Conservation (phyloP, 2,888 invertebrate genomes). For the Parnassius mnemosyne region DNA sequence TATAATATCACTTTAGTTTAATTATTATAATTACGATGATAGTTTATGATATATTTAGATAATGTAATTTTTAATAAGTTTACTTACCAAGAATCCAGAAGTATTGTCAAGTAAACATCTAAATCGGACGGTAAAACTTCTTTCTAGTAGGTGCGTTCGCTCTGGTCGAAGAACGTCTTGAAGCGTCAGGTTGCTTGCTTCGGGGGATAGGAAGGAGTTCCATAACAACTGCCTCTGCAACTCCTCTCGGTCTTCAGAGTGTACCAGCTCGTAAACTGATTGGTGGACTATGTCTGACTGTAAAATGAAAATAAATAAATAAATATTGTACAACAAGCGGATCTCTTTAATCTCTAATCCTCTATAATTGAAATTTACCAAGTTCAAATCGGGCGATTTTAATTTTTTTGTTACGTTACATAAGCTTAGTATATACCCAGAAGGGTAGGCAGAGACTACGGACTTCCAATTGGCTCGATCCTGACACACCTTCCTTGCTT, state of each 20-base stretch:
- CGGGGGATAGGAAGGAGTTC: constrained; percentile 94
- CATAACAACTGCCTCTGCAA: constrained; percentile 96
- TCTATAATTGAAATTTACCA: no score
- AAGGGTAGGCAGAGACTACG: no score
- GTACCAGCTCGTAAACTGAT: constrained; percentile 98
- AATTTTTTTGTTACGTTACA: no score
- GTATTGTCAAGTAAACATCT: constrained; percentile 99
- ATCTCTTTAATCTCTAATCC: no score
- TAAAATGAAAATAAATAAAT: constrained; percentile 46
- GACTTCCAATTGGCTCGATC: no score
- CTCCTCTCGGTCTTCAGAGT: constrained; percentile 99
- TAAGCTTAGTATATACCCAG: no score
- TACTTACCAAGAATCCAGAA: constrained; percentile 95
- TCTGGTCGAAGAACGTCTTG: constrained; percentile 95
- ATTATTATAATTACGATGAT: background rate
- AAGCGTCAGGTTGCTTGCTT: constrained; percentile 86
- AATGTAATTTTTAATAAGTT: background rate
- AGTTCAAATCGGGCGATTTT: no score
- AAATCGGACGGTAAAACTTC: constrained; percentile 99
- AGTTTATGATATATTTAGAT: background rate
- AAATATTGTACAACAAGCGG: no score
- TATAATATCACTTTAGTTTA: no score
- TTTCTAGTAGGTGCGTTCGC: constrained; percentile 93
- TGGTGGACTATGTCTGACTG: constrained; percentile 99
- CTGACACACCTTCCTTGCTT: no score